Base-by-base conservation (phyloP, 2,113 vertebrate species). In the Trichechus manatus region DNA sequence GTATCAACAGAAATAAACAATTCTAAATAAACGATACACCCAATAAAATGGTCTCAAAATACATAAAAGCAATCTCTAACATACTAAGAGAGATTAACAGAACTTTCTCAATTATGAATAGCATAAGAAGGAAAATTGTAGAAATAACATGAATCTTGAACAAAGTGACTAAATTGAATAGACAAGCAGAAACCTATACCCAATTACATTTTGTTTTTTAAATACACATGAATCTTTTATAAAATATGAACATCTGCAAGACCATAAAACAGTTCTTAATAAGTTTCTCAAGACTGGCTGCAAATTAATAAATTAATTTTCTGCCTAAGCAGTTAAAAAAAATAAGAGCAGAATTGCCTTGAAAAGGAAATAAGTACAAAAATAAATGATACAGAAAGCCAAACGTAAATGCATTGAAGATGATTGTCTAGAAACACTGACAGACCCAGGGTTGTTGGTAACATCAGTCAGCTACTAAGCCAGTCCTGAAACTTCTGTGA, bases 241-340 rank as follows among this genome's bases (percentile, higher is more conserved):
- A 50, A 70, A 85, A 47, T 20, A 15, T 68, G 25, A 39, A 85
- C 27, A 44, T 61, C 59, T 2, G 89, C 3, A 56, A 47, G 11
- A 10, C 17, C 61, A 90, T 44, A 90, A 77, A 56, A 78, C 17
- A 70, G 5, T 17, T 87, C 2, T 31, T 3, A 56, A 81, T 39
- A 63, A 61, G 23, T 83, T 56, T 83, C 56, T 56, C 3, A 78
- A 42, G 4, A 64, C 72, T 42, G 3, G 27, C 61, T 82, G 1
- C 7, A 70, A 78, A 90, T 70, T 82, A 70, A 63, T 95, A 66
- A 66, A 19, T 70, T 95, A 66, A 66, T 17, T 61, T 87, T 86
- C 3, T 17, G 70, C 63, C 20, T 56, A 88, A 82, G 63, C 22
- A 64, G 22, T 25, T 50, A 75, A 7, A 74, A 47, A 89, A 74